Percentiles rank a stretch among this genome's conserved stretches.
phyloP scores from a whole-genome alignment of 2,888 invertebrate genomes.

The Trisateles emortualis region DNA sequence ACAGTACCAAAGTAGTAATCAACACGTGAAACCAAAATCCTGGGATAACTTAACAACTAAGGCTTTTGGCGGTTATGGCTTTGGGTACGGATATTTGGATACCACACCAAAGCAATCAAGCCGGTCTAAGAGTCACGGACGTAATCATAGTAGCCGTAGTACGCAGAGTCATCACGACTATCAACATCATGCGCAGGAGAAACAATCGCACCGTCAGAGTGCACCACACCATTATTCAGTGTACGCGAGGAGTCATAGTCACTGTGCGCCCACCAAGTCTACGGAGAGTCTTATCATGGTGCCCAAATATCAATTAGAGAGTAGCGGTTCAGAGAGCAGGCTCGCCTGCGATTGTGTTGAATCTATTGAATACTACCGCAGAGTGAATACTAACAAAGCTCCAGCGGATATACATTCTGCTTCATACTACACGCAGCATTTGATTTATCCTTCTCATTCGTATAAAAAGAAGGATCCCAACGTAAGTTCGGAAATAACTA shows the following conservation, averaged over 20 bases:
- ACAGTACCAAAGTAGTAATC: slow-evolving; percentile 80
- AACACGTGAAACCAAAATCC: slow-evolving; percentile 92
- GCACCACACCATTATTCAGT: slow-evolving; percentile 79
- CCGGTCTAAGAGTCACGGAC: slow-evolving; percentile 80
- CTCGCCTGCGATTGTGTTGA: slow-evolving; percentile 91
- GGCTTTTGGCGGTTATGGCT: slow-evolving; percentile 94
- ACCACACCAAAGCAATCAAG: slow-evolving; percentile 81
- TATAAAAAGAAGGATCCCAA: slow-evolving; percentile 84
- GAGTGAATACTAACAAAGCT: slow-evolving; percentile 66
- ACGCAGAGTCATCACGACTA: slow-evolving; percentile 85
- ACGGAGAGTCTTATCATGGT: slow-evolving; percentile 92
- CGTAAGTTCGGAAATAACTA: slow-evolving; percentile 90
- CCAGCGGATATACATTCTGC: slow-evolving; percentile 68
- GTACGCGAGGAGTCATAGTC: slow-evolving; percentile 81
- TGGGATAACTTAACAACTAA: slow-evolving; percentile 96
- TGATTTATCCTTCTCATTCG: slow-evolving; percentile 81
- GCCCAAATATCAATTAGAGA: slow-evolving; percentile 88
- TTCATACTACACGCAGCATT: slow-evolving; percentile 79
- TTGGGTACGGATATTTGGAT: slow-evolving; percentile 94
- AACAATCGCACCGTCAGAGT: slow-evolving; percentile 80
- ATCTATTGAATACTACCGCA: slow-evolving; percentile 73
- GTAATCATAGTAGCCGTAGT: slow-evolving; percentile 87
- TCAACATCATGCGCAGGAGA: slow-evolving; percentile 73
- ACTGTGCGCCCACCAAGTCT: slow-evolving; percentile 91
- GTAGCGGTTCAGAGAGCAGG: slow-evolving; percentile 89